Conservation (phyloP, 1,140 invertebrate genomes). For the Bombyx mandarina region DNA sequence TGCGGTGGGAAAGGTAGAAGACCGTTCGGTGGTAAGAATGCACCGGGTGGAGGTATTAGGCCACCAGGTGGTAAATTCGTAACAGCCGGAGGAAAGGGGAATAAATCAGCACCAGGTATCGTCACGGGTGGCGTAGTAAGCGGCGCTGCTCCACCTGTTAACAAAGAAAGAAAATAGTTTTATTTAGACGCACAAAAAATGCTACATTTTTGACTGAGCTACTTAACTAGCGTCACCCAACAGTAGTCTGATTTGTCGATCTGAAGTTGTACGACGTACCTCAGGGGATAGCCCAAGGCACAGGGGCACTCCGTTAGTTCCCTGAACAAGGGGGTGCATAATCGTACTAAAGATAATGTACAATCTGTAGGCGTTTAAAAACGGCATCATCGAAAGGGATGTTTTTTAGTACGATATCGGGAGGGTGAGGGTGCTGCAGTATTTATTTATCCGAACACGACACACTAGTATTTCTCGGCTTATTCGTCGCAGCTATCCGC, state of each 20-base stretch:
- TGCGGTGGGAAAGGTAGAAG: slow-evolving; percentile 62
- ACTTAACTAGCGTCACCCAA: slow-evolving; percentile 7
- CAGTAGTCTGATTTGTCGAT: slow-evolving; percentile 41
- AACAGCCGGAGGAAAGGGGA: slow-evolving; percentile 63
- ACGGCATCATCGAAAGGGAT: slow-evolving; percentile 66
- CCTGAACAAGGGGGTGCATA: slow-evolving; percentile 68
- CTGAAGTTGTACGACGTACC: slow-evolving; percentile 65
- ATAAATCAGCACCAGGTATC: slow-evolving; percentile 66
- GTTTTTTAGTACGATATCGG: slow-evolving; percentile 66
- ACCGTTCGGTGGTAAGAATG: slow-evolving; percentile 59
- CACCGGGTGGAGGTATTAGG: slow-evolving; percentile 66
- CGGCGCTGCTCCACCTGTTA: slow-evolving; percentile 60
- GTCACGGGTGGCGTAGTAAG: slow-evolving; percentile 59
- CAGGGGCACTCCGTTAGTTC: slow-evolving; percentile 60
- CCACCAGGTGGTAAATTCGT: slow-evolving; percentile 64
- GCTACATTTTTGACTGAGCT: slow-evolving; percentile 15
- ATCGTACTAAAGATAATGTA: slow-evolving; percentile 71
- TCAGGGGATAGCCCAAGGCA: slow-evolving; percentile 39
- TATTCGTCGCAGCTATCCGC: slow-evolving; percentile 34
- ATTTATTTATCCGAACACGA: slow-evolving; percentile 66
- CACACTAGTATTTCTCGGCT: slow-evolving; percentile 49
- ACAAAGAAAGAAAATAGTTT: slow-evolving; percentile 37
- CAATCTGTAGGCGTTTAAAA: slow-evolving; percentile 71
- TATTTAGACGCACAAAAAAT: neutral
- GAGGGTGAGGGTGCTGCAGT: slow-evolving; percentile 69